Conservation (phyloP, 2,113 vertebrate species). For the Silurus asotus region DNA sequence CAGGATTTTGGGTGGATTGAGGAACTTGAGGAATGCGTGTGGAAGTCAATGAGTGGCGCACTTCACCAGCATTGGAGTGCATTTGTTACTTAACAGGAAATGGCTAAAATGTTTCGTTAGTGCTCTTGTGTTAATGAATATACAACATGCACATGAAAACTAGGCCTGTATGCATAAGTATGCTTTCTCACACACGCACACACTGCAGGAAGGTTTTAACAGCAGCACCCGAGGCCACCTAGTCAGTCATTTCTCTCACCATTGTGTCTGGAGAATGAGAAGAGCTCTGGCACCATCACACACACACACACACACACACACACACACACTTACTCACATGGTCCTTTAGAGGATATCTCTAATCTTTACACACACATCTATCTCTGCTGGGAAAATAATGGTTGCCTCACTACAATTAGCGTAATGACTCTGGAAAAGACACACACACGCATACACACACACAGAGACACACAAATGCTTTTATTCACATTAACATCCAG, state of each 20-base stretch:
- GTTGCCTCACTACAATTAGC: slow-evolving; percentile 35
- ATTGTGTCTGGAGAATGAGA: slow-evolving; percentile 34
- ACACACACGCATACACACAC: slow-evolving; percentile 20
- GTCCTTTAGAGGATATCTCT: slow-evolving; percentile 42
- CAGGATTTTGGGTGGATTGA: slow-evolving; percentile 51
- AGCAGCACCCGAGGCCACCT: slow-evolving; percentile 28
- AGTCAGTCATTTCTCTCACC: slow-evolving; percentile 28
- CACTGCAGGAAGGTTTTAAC: slow-evolving; percentile 31
- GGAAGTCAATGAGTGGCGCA: slow-evolving; percentile 3
- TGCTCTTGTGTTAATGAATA: slow-evolving; percentile 30
- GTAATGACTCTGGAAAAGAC: slow-evolving; percentile 38
- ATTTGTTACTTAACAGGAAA: slow-evolving; percentile 27
- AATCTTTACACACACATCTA: slow-evolving; percentile 48
- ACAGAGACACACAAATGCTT: slow-evolving; percentile 41
- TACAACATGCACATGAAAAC: slow-evolving; percentile 22
- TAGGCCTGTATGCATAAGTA: neutral
- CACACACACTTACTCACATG: neutral
- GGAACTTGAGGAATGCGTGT: neutral
- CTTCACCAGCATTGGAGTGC: slow-evolving; percentile 1
- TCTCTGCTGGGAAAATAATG: slow-evolving; percentile 45
- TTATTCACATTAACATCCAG: slow-evolving; percentile 63
- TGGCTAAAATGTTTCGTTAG: slow-evolving; percentile 6
- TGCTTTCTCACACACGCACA: slow-evolving; percentile 19
- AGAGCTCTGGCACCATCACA: slow-evolving; percentile 9
- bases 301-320: neutral